Percentiles rank a stretch among this genome's conserved stretches.
Evolutionary conservation across 2,888 invertebrate genomes (phyloP).

Genomic region (Ypsolopha sequella): DNA sequence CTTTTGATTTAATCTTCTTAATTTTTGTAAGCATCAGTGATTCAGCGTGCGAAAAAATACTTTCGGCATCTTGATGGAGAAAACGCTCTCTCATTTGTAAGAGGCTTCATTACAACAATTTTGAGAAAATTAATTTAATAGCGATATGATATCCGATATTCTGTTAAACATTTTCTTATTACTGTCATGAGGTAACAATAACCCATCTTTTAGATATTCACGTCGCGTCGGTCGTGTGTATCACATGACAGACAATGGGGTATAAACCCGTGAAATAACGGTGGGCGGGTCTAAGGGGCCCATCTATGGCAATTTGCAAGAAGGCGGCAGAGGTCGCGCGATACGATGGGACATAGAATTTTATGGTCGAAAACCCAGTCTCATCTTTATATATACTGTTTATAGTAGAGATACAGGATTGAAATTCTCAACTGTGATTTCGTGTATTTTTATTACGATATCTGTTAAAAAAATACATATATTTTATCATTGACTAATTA

Average conservation of each 20-base stretch:
- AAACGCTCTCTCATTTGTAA: too few species aligned
- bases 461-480: background rate
- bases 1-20: background rate
- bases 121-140: too few species aligned
- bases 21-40: background rate
- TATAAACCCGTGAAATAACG: conserved; percentile 34
- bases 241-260: conserved; percentile 35
- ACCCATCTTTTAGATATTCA: background rate
- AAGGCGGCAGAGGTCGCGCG: background rate
- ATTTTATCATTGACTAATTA: too few species aligned
- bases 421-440: conserved; percentile 10
- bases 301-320: background rate
- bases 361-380: conserved; percentile 16
- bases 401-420: conserved; percentile 13
- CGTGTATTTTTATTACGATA: background rate
- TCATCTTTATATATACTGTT: conserved; percentile 10
- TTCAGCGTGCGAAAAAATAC: too few species aligned
- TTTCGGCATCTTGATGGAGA: too few species aligned
- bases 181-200: background rate
- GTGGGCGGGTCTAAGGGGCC: conserved; percentile 6
- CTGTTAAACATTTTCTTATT: too few species aligned
- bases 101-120: too few species aligned
- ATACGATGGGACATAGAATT: conserved; percentile 14
- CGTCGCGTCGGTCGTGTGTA: conserved; percentile 12
- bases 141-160: too few species aligned